A percentile compares a stretch with the other conserved stretches of the same genome.
These are phyloP conservation scores for Dorcus hopei DNA, from an alignment of 2,888 invertebrate species.

Conservation along the genomic window DNA sequence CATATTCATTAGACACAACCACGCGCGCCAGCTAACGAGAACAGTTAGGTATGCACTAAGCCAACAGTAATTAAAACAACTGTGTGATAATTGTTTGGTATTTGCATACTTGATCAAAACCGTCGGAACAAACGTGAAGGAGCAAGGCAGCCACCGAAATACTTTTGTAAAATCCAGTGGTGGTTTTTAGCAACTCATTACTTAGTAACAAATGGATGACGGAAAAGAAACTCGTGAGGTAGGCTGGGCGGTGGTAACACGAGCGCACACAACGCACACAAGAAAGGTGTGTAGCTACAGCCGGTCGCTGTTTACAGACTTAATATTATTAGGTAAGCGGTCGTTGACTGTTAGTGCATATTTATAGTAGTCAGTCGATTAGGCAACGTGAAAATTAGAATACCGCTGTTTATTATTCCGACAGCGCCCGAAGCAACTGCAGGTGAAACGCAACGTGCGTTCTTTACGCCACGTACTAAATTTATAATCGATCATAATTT, in stretches of 20 bases:
- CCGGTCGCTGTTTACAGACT: conserved; percentile 6
- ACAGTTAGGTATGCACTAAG: no score
- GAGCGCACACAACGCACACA: background rate
- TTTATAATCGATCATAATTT: background rate
- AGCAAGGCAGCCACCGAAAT: no score
- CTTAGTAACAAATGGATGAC: no score
- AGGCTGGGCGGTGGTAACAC: background rate
- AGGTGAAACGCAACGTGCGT: conserved; percentile 22
- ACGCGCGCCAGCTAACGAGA: no score
- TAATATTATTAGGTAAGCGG: conserved; percentile 26
- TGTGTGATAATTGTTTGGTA: no score
- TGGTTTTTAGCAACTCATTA: no score
- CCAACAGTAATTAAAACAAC: no score
- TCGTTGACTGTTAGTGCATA: conserved; percentile 28
- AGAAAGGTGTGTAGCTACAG: conserved; percentile 14
- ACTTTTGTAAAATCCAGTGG: no score
- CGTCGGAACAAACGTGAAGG: no score
- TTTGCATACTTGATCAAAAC: no score
- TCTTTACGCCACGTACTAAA: conserved; percentile 5
- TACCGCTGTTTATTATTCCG: conserved; percentile 27
- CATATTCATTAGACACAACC: no score
- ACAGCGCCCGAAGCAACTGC: conserved; percentile 19
- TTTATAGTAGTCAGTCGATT: conserved; percentile 29
- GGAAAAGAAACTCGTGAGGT: background rate
- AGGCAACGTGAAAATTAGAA: conserved; percentile 32